A percentile compares a stretch with the other conserved stretches of the same genome.
phyloP scores from a whole-genome alignment of 2,113 vertebrate genomes.

The Ammodramus savannarum region DNA sequence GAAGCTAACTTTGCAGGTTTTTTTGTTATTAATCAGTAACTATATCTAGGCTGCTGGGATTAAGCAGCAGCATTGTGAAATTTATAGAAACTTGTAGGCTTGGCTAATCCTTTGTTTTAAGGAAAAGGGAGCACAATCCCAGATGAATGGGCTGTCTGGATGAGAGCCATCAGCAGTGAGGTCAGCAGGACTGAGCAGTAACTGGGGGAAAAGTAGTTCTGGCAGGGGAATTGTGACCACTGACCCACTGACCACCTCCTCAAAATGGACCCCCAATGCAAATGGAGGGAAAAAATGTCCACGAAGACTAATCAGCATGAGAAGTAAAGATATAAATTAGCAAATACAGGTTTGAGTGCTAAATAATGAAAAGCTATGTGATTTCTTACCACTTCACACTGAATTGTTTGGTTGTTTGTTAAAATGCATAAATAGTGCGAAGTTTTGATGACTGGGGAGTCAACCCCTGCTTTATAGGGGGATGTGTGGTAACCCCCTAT shows the following conservation, averaged over 20 bases:
- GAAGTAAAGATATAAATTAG: neutral
- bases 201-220: neutral
- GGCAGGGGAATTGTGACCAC: neutral
- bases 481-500: no score
- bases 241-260: neutral
- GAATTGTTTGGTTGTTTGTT: neutral
- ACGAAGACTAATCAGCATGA: neutral
- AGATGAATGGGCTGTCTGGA: neutral
- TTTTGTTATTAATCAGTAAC: neutral
- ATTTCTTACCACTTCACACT: neutral
- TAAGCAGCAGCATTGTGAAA: neutral
- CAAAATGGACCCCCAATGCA: rapidly evolving
- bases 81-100: neutral
- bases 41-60: neutral
- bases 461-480: no score
- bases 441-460: neutral
- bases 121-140: neutral
- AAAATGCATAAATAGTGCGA: neutral
- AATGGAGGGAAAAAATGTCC: neutral
- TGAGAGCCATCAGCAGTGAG: neutral
- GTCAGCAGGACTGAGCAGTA: neutral
- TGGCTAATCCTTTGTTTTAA: neutral
- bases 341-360: neutral
- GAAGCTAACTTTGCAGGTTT: neutral
- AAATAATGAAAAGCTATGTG: neutral